Evolutionary conservation across 1,140 invertebrate species (phyloP).

Genomic region (Mactra quadrangularis): DNA sequence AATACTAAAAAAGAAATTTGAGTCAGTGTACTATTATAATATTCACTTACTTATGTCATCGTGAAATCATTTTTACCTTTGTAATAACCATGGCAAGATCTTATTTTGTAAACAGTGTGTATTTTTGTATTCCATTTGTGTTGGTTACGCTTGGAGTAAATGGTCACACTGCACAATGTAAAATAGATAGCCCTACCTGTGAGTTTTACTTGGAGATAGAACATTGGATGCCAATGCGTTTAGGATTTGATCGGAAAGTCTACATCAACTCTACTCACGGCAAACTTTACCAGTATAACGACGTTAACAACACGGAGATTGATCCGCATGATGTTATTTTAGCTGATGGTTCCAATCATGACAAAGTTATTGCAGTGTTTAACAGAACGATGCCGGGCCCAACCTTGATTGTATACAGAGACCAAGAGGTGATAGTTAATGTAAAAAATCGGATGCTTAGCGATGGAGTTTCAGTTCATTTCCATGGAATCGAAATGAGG

Average conservation of each 20-base stretch:
- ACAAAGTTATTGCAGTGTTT: constrained; percentile 55
- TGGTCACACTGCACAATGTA: neutral
- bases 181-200: neutral
- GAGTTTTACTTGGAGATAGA: constrained; percentile 32
- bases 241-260: neutral
- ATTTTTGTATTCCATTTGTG: too few species aligned
- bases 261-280: constrained; percentile 48
- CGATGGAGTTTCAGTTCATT: constrained; percentile 93
- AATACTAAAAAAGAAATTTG: too few species aligned
- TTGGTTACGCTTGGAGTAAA: too few species aligned
- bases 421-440: constrained; percentile 93
- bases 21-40: too few species aligned
- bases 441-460: constrained; percentile 92
- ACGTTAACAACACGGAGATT: constrained; percentile 21
- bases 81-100: too few species aligned
- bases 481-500: constrained; percentile 92
- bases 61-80: too few species aligned
- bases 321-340: constrained; percentile 60
- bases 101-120: too few species aligned
- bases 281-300: constrained; percentile 54
- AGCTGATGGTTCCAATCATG: constrained; percentile 65
- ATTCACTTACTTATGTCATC: too few species aligned
- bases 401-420: constrained; percentile 89
- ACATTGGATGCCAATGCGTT: constrained; percentile 37
- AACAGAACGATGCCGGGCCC: constrained; percentile 72